Conservation (phyloP, 53 echinoderm and acorn worm genomes). For the Antedon mediterranea region DNA sequence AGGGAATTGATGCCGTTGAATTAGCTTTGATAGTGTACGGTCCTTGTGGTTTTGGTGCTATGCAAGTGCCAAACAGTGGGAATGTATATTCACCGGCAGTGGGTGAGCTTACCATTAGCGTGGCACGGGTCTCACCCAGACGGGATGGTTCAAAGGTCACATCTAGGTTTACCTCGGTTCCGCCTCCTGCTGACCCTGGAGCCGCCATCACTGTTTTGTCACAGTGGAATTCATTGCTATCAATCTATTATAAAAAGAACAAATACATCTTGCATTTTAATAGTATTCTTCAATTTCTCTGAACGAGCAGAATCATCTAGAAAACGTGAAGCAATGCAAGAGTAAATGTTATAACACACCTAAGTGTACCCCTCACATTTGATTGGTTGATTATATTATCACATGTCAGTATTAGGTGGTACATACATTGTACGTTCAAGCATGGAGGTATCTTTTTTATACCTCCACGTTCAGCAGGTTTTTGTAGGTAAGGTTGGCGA, state of each 20-base stretch:
- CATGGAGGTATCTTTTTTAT: too few relatives aligned
- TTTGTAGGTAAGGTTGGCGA: too few relatives aligned
- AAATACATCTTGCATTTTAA: too few relatives aligned
- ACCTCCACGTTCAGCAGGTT: too few relatives aligned
- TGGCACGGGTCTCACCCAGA: slow-evolving; percentile 79
- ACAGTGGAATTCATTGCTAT: slow-evolving; percentile 92
- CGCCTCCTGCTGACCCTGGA: slow-evolving; percentile 78
- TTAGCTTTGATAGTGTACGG: slow-evolving; percentile 78
- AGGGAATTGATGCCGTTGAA: slow-evolving; percentile 85
- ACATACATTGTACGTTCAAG: too few relatives aligned
- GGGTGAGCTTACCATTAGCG: slow-evolving; percentile 49
- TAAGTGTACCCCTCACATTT: too few relatives aligned
- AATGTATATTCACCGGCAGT: slow-evolving; percentile 86
- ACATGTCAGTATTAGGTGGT: too few relatives aligned
- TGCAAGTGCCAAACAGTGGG: slow-evolving; percentile 95
- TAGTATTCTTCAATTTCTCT: too few relatives aligned
- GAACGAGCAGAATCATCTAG: too few relatives aligned
- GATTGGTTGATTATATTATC: too few relatives aligned
- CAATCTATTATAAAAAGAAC: slow-evolving; percentile 26
- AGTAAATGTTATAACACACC: too few relatives aligned
- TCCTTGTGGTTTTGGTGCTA: slow-evolving; percentile 74
- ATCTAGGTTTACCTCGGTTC: slow-evolving; percentile 86
- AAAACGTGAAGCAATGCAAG: too few relatives aligned
- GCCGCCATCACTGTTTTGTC: slow-evolving; percentile 86
- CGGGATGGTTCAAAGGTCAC: slow-evolving; percentile 88